Evolutionary conservation across 2,797 vertebrate species (phyloP).

Genomic region (Crenuchus spilurus): DNA sequence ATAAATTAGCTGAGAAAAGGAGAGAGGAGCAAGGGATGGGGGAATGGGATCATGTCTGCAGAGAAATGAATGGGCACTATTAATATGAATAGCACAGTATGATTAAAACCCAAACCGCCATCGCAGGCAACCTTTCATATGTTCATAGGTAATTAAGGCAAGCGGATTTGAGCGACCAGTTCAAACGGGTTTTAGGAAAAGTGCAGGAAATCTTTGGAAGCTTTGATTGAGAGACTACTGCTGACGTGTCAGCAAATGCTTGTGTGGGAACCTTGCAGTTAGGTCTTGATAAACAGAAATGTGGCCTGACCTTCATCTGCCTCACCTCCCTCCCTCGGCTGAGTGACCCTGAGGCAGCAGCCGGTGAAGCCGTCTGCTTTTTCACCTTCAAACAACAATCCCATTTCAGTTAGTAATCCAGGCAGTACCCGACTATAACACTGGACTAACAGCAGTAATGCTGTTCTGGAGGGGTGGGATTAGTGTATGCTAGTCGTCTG

Average conservation of each 20-base stretch:
- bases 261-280: slow-evolving; percentile 24
- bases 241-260: neutral
- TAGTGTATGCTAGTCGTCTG: slow-evolving; percentile 71
- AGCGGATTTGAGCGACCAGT: slow-evolving; percentile 6
- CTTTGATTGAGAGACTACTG: too few relatives aligned
- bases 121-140: slow-evolving; percentile 45
- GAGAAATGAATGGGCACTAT: slow-evolving; percentile 39
- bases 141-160: slow-evolving; percentile 46
- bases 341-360: slow-evolving; percentile 56
- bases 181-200: neutral
- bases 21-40: slow-evolving; percentile 41
- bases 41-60: slow-evolving; percentile 14
- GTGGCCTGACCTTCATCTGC: slow-evolving; percentile 64
- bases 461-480: slow-evolving; percentile 70
- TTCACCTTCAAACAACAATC: slow-evolving; percentile 38
- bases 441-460: slow-evolving; percentile 74
- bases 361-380: slow-evolving; percentile 54
- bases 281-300: slow-evolving; percentile 56
- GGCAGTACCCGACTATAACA: slow-evolving; percentile 62
- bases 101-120: slow-evolving; percentile 36
- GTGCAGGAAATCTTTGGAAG: too few relatives aligned
- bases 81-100: slow-evolving; percentile 29
- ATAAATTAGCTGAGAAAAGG: slow-evolving; percentile 72
- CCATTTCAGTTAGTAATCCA: slow-evolving; percentile 27
- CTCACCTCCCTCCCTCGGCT: slow-evolving; percentile 47